Percentiles rank a stretch among this genome's conserved stretches.
phyloP scores from a whole-genome alignment of 2,113 vertebrate genomes.

The Turnix velox region DNA sequence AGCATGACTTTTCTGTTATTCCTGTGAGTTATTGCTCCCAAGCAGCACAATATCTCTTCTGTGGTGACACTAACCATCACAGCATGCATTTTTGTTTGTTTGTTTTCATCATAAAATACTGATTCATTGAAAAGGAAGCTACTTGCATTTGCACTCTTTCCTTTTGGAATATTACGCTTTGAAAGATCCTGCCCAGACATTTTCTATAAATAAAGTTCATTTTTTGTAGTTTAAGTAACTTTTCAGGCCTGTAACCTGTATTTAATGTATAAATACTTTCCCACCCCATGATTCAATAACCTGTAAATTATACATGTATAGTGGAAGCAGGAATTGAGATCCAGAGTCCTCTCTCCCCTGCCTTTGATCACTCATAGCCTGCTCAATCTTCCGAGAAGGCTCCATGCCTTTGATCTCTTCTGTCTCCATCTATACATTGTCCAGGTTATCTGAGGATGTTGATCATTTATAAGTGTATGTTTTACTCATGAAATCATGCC shows the following conservation, averaged over 20 bases:
- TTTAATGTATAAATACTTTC: neutral
- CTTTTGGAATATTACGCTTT: neutral
- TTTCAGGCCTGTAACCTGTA: neutral
- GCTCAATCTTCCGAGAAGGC: constrained; percentile 28
- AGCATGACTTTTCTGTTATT: neutral
- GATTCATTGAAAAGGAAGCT: neutral
- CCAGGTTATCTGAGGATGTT: neutral
- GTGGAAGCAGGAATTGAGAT: constrained; percentile 4
- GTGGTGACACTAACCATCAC: neutral
- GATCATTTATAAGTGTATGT: neutral
- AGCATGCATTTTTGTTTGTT: neutral
- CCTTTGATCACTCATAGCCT: constrained; percentile 54
- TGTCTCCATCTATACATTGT: neutral
- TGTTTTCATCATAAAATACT: neutral
- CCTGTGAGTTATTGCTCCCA: neutral
- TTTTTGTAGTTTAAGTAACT: neutral
- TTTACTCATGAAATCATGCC: neutral
- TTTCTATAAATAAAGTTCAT: neutral
- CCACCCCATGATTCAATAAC: neutral
- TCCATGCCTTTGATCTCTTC: constrained; percentile 35
- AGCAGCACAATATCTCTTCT: neutral
- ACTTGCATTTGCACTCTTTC: neutral
- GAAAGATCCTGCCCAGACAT: neutral
- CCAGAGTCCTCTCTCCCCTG: neutral
- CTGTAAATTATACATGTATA: constrained; percentile 39